phyloP scores from a whole-genome alignment of 2,888 invertebrate species.

The Mimas tiliae region DNA sequence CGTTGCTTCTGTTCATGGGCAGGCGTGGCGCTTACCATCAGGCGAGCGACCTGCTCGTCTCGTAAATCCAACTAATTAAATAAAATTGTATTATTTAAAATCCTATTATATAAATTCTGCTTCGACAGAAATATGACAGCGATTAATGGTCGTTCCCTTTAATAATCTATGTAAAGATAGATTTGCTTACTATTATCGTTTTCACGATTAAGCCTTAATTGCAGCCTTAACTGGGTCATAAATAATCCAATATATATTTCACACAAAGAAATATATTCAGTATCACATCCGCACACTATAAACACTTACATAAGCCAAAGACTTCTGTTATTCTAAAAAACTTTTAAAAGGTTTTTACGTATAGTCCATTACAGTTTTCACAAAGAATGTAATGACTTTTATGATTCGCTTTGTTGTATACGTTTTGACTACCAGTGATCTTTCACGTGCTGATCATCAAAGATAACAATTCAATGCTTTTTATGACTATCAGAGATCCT shows the following conservation, averaged over 20 bases:
- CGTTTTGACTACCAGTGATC: not conserved
- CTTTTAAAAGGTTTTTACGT: not conserved
- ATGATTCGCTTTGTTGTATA: not conserved
- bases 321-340: not conserved
- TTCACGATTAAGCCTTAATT: not conserved
- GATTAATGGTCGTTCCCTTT: too few species aligned
- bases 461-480: not conserved
- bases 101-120: too few species aligned
- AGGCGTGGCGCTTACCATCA: too few species aligned
- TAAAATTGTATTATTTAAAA: too few species aligned
- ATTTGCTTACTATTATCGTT: too few species aligned
- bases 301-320: constrained; percentile 1
- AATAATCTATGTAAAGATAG: too few species aligned
- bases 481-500: too few species aligned
- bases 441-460: not conserved
- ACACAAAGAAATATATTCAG: not conserved
- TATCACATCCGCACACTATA: not conserved
- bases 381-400: constrained; percentile 10
- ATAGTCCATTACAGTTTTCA: constrained; percentile 2
- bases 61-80: too few species aligned
- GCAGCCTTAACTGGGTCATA: not conserved
- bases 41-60: too few species aligned
- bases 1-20: too few species aligned
- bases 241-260: not conserved
- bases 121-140: too few species aligned